These are phyloP conservation scores for Drosophila sp. DNA, from an alignment of 1,140 invertebrate genomes.

Conservation along the genomic window DNA sequence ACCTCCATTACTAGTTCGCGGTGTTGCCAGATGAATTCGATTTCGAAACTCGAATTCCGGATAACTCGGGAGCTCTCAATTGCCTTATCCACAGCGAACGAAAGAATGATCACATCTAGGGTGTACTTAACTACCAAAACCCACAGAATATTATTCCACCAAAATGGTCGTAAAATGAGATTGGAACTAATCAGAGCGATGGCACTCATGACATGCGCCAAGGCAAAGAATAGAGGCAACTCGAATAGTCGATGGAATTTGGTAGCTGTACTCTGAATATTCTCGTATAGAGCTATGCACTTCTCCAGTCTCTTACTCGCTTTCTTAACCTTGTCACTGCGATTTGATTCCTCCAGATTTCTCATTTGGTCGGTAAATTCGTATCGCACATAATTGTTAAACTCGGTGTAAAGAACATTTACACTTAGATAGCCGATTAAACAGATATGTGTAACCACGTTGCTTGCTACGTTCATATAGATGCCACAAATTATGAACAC, in stretches of 20 bases:
- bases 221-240: neutral
- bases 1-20: neutral
- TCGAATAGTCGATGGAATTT: neutral
- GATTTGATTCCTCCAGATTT: neutral
- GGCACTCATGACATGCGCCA: neutral
- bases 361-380: neutral
- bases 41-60: neutral
- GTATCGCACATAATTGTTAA: neutral
- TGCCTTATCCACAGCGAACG: neutral
- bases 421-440: neutral
- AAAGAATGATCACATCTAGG: neutral
- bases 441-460: neutral
- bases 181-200: neutral
- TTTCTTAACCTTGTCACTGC: neutral
- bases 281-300: neutral
- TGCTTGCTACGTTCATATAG: neutral
- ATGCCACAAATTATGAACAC: neutral
- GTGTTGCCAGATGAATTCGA: conserved; percentile 3
- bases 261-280: neutral
- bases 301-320: neutral
- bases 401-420: neutral
- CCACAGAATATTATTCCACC: neutral
- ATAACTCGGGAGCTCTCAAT: neutral
- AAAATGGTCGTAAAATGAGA: neutral
- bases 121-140: neutral